phyloP scores from a whole-genome alignment of 2,113 vertebrate genomes.

The Tetrao urogallus region DNA sequence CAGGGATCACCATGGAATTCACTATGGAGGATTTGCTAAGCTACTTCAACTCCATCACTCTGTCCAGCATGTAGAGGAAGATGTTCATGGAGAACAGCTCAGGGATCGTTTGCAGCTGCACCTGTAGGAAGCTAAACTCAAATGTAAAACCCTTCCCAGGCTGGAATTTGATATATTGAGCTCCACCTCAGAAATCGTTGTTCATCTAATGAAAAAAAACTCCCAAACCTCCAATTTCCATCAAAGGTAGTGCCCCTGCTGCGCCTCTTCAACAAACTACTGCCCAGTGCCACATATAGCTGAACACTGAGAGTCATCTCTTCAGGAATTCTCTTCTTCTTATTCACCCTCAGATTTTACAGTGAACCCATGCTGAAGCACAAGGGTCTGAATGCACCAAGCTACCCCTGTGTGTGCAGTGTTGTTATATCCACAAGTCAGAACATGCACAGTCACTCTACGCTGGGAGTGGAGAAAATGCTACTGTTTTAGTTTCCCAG shows the following conservation, averaged over 20 bases:
- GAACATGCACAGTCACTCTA: rapidly evolving
- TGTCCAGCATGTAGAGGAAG: neutral
- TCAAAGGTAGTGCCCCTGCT: rapidly evolving
- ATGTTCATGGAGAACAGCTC: rapidly evolving
- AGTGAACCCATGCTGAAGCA: neutral
- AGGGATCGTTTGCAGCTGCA: neutral
- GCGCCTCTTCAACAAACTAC: neutral
- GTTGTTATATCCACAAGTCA: neutral
- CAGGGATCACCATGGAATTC: slow-evolving; percentile 61
- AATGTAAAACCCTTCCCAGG: neutral
- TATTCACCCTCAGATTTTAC: neutral
- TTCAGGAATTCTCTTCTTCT: neutral
- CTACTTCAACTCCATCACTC: slow-evolving; percentile 57
- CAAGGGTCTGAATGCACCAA: neutral
- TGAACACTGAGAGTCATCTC: neutral
- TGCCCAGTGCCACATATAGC: neutral
- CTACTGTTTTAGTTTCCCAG: neutral
- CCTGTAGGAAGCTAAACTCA: neutral
- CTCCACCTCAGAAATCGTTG: neutral
- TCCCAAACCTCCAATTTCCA: neutral
- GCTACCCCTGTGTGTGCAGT: rapidly evolving
- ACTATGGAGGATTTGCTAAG: slow-evolving; percentile 47
- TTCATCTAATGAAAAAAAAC: neutral
- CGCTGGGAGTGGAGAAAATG: neutral
- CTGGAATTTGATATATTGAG: neutral